Conservation (phyloP, 2,888 invertebrate species). For the Mermis nigrescens region DNA sequence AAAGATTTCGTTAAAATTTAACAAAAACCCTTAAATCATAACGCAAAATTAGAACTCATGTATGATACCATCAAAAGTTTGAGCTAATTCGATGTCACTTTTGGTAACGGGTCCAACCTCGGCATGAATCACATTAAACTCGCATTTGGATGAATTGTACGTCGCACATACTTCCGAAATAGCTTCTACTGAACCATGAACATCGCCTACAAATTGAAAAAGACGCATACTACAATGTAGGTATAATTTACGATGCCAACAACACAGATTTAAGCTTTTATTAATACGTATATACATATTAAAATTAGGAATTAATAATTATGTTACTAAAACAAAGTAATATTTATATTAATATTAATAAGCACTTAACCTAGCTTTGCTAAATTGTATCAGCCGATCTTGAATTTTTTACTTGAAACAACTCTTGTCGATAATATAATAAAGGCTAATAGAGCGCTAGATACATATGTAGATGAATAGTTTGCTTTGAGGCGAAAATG, state of each 20-base stretch:
- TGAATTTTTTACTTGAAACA: too few species aligned
- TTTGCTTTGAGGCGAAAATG: too few species aligned
- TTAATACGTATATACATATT: too few species aligned
- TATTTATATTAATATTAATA: background rate
- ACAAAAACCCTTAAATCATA: too few species aligned
- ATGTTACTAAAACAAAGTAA: background rate
- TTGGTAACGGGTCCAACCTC: slow-evolving; percentile 70
- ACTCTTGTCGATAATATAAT: too few species aligned
- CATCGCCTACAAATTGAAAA: slow-evolving; percentile 51
- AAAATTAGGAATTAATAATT: too few species aligned
- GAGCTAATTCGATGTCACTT: slow-evolving; percentile 60
- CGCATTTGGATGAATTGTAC: slow-evolving; percentile 46
- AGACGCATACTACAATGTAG: background rate
- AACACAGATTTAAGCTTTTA: too few species aligned
- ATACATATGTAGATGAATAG: too few species aligned
- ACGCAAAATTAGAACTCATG: slow-evolving; percentile 38
- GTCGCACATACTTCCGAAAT: slow-evolving; percentile 71
- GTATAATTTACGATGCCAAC: too few species aligned
- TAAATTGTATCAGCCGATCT: too few species aligned
- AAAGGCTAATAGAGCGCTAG: too few species aligned
- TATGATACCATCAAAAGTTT: slow-evolving; percentile 45
- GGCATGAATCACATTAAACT: slow-evolving; percentile 63
- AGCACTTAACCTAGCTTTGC: background rate
- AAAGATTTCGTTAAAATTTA: too few species aligned
- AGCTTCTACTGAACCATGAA: slow-evolving; percentile 86